Evolutionary conservation across 2,113 vertebrate genomes (phyloP).

Genomic region (Todiramphus chloris): DNA sequence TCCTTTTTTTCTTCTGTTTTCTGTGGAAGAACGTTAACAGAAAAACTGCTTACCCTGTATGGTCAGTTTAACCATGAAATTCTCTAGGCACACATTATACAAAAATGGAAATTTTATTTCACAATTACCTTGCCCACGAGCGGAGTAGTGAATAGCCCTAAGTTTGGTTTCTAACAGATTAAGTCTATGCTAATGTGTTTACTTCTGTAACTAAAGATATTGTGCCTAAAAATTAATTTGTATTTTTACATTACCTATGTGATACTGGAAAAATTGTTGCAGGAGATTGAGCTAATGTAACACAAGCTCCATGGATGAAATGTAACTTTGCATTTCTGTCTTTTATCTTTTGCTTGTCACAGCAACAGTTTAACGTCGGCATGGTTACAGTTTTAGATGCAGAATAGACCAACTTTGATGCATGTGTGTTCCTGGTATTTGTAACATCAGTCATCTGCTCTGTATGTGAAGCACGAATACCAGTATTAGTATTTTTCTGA

Average conservation of each 20-base stretch:
- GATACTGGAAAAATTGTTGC: not conserved
- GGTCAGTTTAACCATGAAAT: not conserved
- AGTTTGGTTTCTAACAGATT: not conserved
- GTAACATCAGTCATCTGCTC: not conserved
- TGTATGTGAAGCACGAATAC: not conserved
- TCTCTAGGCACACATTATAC: not conserved
- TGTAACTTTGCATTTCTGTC: not conserved
- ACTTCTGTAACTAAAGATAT: not conserved
- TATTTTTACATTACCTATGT: not conserved
- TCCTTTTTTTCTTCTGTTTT: not conserved
- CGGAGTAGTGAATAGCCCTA: not conserved
- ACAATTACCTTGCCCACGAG: not conserved
- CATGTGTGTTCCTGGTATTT: not conserved
- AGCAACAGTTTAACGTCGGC: not conserved
- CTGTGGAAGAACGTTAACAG: not conserved
- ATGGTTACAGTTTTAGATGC: not conserved
- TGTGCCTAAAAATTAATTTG: not conserved
- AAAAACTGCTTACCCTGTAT: not conserved
- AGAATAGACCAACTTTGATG: no score
- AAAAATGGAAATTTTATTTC: not conserved
- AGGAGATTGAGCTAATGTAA: not conserved
- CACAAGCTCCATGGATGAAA: not conserved
- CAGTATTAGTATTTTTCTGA: not conserved
- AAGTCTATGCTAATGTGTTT: not conserved
- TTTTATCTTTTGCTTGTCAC: not conserved